Percentiles rank a stretch among this genome's conserved stretches.
phyloP scores from a whole-genome alignment of 2,113 vertebrate genomes.

The Erinaceus europaeus region DNA sequence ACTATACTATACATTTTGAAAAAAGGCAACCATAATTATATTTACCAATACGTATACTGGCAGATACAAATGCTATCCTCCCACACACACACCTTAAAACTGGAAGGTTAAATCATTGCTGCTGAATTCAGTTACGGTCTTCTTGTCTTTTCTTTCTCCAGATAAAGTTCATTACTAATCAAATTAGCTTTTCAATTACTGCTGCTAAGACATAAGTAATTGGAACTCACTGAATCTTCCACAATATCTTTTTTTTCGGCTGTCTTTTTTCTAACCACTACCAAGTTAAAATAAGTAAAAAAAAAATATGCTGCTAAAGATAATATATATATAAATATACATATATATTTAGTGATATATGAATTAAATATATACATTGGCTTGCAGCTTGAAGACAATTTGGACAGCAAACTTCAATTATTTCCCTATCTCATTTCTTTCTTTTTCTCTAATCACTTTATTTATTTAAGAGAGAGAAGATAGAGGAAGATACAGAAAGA shows the following conservation, averaged over 20 bases:
- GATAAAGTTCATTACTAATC: constrained; percentile 77
- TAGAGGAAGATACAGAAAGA: too few relatives aligned
- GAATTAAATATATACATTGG: constrained; percentile 19
- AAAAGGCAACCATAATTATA: constrained; percentile 70
- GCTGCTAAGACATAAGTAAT: constrained; percentile 69
- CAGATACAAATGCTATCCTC: constrained; percentile 1
- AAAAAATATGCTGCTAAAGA: constrained; percentile 33
- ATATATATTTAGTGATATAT: neutral
- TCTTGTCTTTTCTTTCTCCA: constrained; percentile 70
- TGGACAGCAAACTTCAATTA: neutral
- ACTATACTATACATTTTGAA: constrained; percentile 16
- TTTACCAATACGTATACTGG: constrained; percentile 66
- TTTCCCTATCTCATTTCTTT: neutral
- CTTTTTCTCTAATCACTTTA: too few relatives aligned
- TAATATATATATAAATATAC: neutral
- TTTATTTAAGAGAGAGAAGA: too few relatives aligned
- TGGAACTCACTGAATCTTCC: constrained; percentile 66
- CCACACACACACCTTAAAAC: constrained; percentile 57
- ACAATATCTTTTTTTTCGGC: constrained; percentile 52
- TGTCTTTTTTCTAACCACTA: constrained; percentile 57
- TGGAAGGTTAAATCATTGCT: constrained; percentile 65
- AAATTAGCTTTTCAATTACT: constrained; percentile 80
- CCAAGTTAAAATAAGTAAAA: constrained; percentile 51
- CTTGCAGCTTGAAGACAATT: neutral
- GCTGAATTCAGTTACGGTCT: constrained; percentile 63